Base-by-base conservation (phyloP, 2,797 vertebrate genomes). In the Coregonus sp. region DNA sequence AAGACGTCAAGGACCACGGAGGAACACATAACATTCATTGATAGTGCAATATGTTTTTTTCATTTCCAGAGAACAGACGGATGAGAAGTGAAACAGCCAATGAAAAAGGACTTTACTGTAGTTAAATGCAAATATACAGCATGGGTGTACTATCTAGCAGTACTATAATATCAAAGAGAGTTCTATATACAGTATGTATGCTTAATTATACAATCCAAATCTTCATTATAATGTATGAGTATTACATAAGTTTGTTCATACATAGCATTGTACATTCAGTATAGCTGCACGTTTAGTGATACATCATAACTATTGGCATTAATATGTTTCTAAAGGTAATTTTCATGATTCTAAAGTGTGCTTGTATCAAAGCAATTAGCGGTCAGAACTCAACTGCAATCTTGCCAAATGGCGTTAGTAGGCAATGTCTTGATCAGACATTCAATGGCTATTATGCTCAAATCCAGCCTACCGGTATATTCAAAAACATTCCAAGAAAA, bases 201-300 rank as follows among this genome's bases (percentile, higher is more conserved):
- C 85, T 74, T 4, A 84, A 9, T 14, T 81, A 81, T 79, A 73
- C 85, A 84, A 81, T 80, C 75, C 79, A 82, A 50, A 83, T 79
- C 74, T 75, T n/a, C 7, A 51, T 51, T 66, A 35, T 85, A 83
- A 81, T 31, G 25, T 25, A 25, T 25, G 25, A 25, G 25, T 25
- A 80, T 70, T 80, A 18, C 72, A 78, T 69, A 25, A 12, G 61
- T 40, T 40, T 14, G 51, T 75, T 54, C 47, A 78, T 54, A 77
- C 9, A 35, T 37, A 82, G 1, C 1, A 5, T 29, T 74, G 29
- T 81, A 70, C 75, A 74, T 74, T 74, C 6, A 33, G 31, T 33
- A 63, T 65, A 73, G 25, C 29, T 84, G 85, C 86, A 88, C 88
- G 86, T 73, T 75, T 50, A 76, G 4, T 0, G 74, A 68, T 15